These are phyloP conservation scores for Aegithalos caudatus DNA, from an alignment of 2,113 vertebrate genomes.

Conservation along the genomic window DNA sequence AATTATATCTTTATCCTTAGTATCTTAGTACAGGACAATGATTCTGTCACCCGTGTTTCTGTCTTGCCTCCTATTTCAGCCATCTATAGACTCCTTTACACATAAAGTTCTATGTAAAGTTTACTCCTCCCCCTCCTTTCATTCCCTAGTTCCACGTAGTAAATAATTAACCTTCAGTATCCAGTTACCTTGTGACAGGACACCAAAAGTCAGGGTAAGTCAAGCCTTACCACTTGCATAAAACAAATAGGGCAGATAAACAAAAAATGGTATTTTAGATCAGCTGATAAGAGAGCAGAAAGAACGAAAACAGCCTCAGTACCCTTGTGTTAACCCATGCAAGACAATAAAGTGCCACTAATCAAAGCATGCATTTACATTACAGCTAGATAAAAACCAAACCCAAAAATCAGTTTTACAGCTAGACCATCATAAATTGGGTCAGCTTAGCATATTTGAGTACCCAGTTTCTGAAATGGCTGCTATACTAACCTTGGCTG, in stretches of 20 bases:
- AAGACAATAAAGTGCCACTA: background rate
- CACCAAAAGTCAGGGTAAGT: slow-evolving; percentile 29
- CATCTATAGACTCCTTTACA: background rate
- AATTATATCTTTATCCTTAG: background rate
- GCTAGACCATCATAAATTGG: slow-evolving; percentile 17
- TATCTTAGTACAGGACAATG: background rate
- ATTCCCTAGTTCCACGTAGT: background rate
- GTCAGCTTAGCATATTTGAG: background rate
- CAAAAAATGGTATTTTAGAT: slow-evolving; percentile 31
- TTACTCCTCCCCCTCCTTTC: slow-evolving; percentile 6
- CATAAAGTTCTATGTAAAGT: background rate
- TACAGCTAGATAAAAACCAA: background rate
- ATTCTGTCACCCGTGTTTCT: background rate
- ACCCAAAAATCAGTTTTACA: background rate
- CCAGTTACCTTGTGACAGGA: slow-evolving; percentile 35
- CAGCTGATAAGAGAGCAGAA: slow-evolving; percentile 2
- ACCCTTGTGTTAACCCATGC: background rate
- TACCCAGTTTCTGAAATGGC: background rate
- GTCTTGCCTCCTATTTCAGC: background rate
- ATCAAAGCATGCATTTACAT: background rate
- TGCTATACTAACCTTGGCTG: slow-evolving; percentile 90
- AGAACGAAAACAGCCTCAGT: background rate
- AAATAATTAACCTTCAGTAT: slow-evolving; percentile 32
- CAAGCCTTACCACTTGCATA: slow-evolving; percentile 22
- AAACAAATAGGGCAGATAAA: slow-evolving; percentile 37